Evolutionary conservation across 2,113 vertebrate species (phyloP).

Genomic region (Myotis brandtii): DNA sequence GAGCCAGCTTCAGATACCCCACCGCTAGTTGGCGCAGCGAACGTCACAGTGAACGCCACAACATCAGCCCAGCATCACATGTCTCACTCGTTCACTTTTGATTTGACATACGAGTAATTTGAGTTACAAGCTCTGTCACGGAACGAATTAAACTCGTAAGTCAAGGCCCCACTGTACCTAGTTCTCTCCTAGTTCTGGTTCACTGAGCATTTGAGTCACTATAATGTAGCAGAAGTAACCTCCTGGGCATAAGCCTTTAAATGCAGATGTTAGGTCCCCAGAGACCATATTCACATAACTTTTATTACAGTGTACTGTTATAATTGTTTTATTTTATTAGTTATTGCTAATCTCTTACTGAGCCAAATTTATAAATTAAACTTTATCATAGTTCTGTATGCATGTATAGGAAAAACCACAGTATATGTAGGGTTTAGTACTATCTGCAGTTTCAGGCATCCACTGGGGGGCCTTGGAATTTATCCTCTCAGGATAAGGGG

Average conservation of each 20-base stretch:
- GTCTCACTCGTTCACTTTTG: too few species aligned
- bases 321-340: neutral
- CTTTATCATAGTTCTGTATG: neutral
- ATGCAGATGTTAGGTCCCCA: neutral
- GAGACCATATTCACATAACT: neutral
- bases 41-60: too few species aligned
- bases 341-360: neutral
- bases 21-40: too few species aligned
- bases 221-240: neutral
- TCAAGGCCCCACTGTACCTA: too few species aligned
- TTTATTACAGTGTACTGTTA: neutral
- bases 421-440: neutral
- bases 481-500: too few species aligned
- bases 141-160: too few species aligned
- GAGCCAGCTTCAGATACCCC: too few species aligned
- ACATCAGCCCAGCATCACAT: too few species aligned
- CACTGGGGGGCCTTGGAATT: neutral
- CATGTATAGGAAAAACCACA: neutral
- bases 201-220: fast-evolving
- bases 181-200: neutral
- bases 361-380: neutral
- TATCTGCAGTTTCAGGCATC: neutral
- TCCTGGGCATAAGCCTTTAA: neutral
- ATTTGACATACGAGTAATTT: too few species aligned
- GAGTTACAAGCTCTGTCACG: too few species aligned